Percentiles rank a stretch among this genome's conserved stretches.
phyloP scores from a whole-genome alignment of 2,888 invertebrate species.

The Hanleya hanleyi region DNA sequence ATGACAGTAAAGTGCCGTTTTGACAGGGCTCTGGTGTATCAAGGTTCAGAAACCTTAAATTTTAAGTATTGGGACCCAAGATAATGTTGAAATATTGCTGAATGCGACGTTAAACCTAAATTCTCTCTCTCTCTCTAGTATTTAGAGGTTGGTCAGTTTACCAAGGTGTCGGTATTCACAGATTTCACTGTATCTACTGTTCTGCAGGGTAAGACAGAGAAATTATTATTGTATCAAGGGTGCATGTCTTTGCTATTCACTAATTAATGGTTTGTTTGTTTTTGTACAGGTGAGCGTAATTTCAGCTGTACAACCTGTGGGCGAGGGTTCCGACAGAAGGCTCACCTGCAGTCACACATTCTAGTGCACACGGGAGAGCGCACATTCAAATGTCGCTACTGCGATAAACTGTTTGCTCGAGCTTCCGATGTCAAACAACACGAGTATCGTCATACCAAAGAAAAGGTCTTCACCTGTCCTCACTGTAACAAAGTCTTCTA shows the following conservation, averaged over 20 bases:
- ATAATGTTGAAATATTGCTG: too few relatives aligned
- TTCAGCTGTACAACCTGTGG: constrained; percentile 59
- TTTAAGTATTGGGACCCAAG: too few relatives aligned
- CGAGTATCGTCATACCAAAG: constrained; percentile 62
- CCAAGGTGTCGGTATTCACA: too few relatives aligned
- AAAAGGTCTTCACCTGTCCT: constrained; percentile 51
- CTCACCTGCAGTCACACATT: constrained; percentile 61
- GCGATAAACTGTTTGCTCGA: constrained; percentile 59
- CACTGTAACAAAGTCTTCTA: constrained; percentile 61
- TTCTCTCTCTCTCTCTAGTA: too few relatives aligned
- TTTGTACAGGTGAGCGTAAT: constrained; percentile 46
- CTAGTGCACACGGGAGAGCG: constrained; percentile 61
- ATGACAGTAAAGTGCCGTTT: too few relatives aligned
- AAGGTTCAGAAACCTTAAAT: too few relatives aligned
- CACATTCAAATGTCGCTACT: constrained; percentile 56
- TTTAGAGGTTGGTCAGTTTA: too few relatives aligned
- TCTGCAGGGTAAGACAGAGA: not conserved
- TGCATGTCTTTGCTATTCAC: not conserved
- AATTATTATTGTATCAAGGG: not conserved
- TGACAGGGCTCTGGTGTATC: too few relatives aligned
- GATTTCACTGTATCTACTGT: not conserved
- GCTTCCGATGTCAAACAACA: constrained; percentile 59
- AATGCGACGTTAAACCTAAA: too few relatives aligned
- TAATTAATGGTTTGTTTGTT: constrained; percentile 17
- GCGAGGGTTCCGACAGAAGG: constrained; percentile 63